Base-by-base conservation (phyloP, 2,888 invertebrate species). In the Cryptocephalus primarius region DNA sequence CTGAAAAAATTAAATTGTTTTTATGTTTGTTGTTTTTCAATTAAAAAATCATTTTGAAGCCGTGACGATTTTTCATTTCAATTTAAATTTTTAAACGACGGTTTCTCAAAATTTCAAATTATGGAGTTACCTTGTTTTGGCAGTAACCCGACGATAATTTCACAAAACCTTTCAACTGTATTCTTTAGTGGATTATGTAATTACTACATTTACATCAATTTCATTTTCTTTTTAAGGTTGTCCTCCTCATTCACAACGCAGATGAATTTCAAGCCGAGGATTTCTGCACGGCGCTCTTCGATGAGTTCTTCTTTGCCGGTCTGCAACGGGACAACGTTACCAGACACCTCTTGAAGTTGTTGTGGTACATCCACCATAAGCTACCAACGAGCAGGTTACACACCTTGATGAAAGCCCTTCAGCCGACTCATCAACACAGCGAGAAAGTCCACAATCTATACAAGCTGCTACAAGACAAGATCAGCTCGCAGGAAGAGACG, bases 201-300 rank as follows among this genome's bases (percentile, higher is more conserved):
- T n/a, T n/a, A n/a, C n/a, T n/a, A n/a, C n/a, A n/a, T n/a, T n/a
- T n/a, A n/a, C n/a, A n/a, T n/a, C n/a, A 22, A 22, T 22, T 22
- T 22, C 22, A 22, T 22, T 22, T 6, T 2, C 6, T 22, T 22
- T 22, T 6, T 70, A 44, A 68, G 79, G 78, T 83, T 13, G 85
- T 89, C 1, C 70, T 88, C 40, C 74, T 96, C 8, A 85, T 93
- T 55, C 86, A 88, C 49, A 83, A 94, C 76, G 82, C 85, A 4
- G 95, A 96, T 55, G 94, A 94, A 69, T 95, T 96, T 64, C 78
- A 87, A 55, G 86, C 88, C 0, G 92, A 94, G 71, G 93, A 94
- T 58, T 94, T 95, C 66, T 94, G 93, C 69, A 92, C 92, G 2
- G 89, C 90, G 1, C 79, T 96, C 39, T 94, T 96, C 72, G 94